These are phyloP conservation scores for Saccopteryx bilineata DNA, from an alignment of 2,113 vertebrate species.

Conservation along the genomic window DNA sequence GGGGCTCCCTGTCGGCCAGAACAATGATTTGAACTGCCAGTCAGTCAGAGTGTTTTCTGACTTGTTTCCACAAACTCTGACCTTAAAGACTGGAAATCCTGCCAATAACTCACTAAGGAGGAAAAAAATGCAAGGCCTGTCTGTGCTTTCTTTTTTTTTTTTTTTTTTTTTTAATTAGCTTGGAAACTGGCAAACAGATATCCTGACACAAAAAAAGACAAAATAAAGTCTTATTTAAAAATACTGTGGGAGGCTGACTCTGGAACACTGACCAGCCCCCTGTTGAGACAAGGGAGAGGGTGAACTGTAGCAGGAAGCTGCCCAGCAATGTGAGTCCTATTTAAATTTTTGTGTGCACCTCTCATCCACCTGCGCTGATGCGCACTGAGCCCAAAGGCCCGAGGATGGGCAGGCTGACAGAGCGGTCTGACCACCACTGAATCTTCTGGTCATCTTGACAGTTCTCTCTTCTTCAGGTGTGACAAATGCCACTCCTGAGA, in stretches of 20 bases:
- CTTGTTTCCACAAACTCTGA: conserved; percentile 78
- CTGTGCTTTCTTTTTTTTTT: neutral
- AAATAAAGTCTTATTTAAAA: conserved; percentile 80
- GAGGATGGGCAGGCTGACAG: neutral
- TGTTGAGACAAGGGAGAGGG: neutral
- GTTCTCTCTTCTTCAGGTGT: conserved; percentile 71
- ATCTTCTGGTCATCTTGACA: conserved; percentile 43
- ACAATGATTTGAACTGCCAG: conserved; percentile 54
- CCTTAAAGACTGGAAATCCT: conserved; percentile 79
- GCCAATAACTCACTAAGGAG: conserved; percentile 82
- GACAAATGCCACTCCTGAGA: conserved; percentile 74
- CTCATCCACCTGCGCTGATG: conserved; percentile 61
- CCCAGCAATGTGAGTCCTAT: conserved; percentile 50
- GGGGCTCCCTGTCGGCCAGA: neutral
- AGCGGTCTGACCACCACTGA: neutral
- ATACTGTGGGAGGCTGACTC: conserved; percentile 32
- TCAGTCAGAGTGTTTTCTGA: conserved; percentile 70
- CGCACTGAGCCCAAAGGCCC: conserved; percentile 72
- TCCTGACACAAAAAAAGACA: conserved; percentile 71
- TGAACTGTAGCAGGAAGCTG: neutral
- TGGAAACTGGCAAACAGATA: conserved; percentile 74
- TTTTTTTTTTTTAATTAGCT: conserved; percentile 85
- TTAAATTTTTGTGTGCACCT: conserved; percentile 69
- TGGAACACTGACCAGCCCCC: neutral
- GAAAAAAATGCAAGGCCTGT: conserved; percentile 76